Percentiles rank a stretch among this genome's conserved stretches.
Evolutionary conservation across 2,113 vertebrate genomes (phyloP).

Genomic region (Probosciger aterrimus): DNA sequence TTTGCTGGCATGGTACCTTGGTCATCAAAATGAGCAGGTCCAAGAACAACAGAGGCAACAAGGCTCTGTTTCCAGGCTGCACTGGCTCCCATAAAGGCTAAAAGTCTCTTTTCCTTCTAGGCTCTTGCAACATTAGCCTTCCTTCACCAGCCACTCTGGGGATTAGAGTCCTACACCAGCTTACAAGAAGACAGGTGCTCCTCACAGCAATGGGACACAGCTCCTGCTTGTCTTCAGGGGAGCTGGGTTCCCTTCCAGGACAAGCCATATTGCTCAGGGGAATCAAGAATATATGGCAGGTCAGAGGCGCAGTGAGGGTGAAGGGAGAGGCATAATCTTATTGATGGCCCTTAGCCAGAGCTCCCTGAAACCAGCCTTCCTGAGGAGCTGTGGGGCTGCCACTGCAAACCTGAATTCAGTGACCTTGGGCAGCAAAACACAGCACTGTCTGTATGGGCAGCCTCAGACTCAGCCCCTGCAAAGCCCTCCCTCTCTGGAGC

Average conservation of each 20-base stretch:
- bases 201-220: neutral
- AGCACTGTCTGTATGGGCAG: accelerated
- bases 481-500: neutral
- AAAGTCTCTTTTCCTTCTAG: neutral
- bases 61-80: neutral
- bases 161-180: neutral
- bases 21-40: neutral
- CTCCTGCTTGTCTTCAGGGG: neutral
- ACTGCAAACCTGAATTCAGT: neutral
- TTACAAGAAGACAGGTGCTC: accelerated
- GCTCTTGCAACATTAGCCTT: neutral
- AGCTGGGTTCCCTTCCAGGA: neutral
- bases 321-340: neutral
- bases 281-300: neutral
- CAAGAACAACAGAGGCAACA: accelerated
- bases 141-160: neutral
- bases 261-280: too few species aligned
- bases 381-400: neutral
- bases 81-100: neutral
- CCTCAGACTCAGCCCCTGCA: accelerated
- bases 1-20: neutral
- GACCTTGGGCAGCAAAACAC: accelerated
- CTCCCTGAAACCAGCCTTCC: neutral
- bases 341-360: neutral
- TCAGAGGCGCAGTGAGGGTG: neutral